These are phyloP conservation scores for Globodera rostochiensis DNA, from an alignment of 1,140 invertebrate species.

Conservation along the genomic window DNA sequence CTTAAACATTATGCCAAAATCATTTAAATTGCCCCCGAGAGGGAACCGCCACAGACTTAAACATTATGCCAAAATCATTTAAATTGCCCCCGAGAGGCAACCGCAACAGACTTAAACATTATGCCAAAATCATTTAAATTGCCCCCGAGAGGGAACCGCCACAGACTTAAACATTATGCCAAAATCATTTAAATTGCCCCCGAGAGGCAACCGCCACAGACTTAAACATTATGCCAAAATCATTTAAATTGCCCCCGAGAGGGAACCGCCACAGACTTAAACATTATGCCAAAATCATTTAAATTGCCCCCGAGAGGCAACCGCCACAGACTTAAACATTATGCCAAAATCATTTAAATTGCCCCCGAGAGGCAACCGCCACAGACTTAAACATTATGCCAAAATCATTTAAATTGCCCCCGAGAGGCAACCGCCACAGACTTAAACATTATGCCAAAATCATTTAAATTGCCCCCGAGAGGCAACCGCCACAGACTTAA, in stretches of 20 bases:
- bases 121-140: background rate
- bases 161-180: background rate
- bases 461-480: background rate
- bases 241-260: background rate
- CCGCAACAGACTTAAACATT: constrained; percentile 45
- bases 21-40: background rate
- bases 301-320: too few relatives aligned
- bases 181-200: constrained; percentile 13
- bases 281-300: background rate
- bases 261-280: background rate
- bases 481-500: background rate
- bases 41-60: background rate
- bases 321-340: constrained; percentile 47
- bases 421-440: constrained; percentile 3
- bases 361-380: too few relatives aligned
- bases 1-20: constrained; percentile 9
- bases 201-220: constrained; percentile 3
- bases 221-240: constrained; percentile 9
- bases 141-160: too few relatives aligned
- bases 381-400: background rate
- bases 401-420: constrained; percentile 13
- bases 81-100: too few relatives aligned
- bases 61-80: background rate
- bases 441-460: constrained; percentile 9
- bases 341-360: background rate